Percentiles rank a stretch among this genome's conserved stretches.
These are phyloP conservation scores for Hemiprocne comata DNA, from an alignment of 2,113 vertebrate genomes.

Conservation along the genomic window DNA sequence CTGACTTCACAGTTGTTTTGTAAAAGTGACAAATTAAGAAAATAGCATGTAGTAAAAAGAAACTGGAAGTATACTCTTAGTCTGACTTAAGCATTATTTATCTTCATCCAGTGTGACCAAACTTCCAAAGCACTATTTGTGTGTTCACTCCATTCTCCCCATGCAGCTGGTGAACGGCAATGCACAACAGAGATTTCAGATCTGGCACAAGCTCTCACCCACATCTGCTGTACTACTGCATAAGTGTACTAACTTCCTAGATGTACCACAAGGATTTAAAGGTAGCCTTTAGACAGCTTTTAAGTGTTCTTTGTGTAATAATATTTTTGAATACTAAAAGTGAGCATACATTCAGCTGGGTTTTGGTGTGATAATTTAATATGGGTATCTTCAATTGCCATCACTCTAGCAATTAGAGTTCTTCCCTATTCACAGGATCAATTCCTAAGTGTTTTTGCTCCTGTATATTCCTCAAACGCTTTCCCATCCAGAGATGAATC, in stretches of 20 bases:
- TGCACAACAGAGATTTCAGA: neutral
- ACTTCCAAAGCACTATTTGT: neutral
- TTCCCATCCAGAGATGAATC: neutral
- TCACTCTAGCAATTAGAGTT: neutral
- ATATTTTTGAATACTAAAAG: neutral
- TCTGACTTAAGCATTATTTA: neutral
- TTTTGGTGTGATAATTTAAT: neutral
- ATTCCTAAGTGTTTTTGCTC: neutral
- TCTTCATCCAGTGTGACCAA: neutral
- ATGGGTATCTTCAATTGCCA: neutral
- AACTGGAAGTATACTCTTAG: neutral
- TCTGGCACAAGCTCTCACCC: neutral
- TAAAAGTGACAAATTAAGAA: neutral
- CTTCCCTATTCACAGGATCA: neutral
- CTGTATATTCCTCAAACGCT: neutral
- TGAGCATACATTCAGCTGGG: neutral
- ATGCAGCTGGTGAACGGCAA: neutral
- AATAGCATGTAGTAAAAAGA: neutral
- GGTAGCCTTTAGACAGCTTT: neutral
- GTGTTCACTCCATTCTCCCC: neutral
- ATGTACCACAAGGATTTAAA: neutral
- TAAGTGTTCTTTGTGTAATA: neutral
- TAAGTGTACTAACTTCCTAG: neutral
- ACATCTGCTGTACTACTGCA: neutral
- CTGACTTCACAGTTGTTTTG: neutral